Evolutionary conservation across 2,888 invertebrate genomes (phyloP), one percentile per base, ranked within the genome.

Genomic region (Plutella xylostella): DNA sequence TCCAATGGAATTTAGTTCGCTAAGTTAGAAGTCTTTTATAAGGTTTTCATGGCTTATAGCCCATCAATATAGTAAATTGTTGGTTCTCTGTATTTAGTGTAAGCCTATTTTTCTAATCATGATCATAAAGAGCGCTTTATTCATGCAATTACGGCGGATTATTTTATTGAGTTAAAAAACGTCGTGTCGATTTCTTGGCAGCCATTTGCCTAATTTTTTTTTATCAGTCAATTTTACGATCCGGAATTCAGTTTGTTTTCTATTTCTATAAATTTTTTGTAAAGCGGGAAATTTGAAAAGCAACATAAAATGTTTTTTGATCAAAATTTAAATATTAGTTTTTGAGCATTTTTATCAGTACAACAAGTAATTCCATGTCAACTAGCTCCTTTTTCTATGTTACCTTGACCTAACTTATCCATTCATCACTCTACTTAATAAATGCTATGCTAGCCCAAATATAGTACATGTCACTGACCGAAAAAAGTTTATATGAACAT

Each of bases 191-290:
- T 73, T 74, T 72, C 63, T 70, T 61, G 74, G 77, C 82, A 68
- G 85, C 85, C 85, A 85, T 85, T 85, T 85, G 84, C 85, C n/a
- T n/a, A n/a, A n/a, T n/a, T n/a, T n/a, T 83, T 84, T 80, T 75
- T 49, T 45, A 37, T 30, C 14, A 19, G 12, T 42, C 15, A 14
- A 33, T 31, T 12, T n/a, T 43, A 22, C 15, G 7, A n/a, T n/a
- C n/a, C 14, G 7, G 15, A 33, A 33, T 37, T 17, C 7, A 19
- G 18, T 6, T 28, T 2, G 28, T 28, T 34, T 15, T 34, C 34
- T 34, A 9, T 17, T 7, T 25, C 5, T 25, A 25, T 25, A 25
- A 7, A 7, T 25, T 25, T 25, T 7, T 25, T 25, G 5, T 25
- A 25, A 7, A 7, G 6, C 5, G 9, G 9, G 25, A 25, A 7